phyloP scores from a whole-genome alignment of 2,113 vertebrate genomes.

The Acanthisitta chloris region DNA sequence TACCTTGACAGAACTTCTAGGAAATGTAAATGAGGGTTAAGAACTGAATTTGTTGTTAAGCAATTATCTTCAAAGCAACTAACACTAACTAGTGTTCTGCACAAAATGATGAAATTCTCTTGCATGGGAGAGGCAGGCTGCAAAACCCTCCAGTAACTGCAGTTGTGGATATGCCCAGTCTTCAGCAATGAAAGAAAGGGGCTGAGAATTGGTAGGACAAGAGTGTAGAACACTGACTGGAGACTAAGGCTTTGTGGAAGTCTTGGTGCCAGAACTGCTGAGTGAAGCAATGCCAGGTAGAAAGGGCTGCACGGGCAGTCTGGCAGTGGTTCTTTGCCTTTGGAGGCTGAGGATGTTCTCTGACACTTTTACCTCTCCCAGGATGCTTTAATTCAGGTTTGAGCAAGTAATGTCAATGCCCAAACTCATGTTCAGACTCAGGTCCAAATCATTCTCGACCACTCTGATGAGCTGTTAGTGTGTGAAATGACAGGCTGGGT shows the following conservation, averaged over 20 bases:
- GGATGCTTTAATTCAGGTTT: background rate
- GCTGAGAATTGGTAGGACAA: background rate
- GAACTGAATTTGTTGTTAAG: conserved; percentile 34
- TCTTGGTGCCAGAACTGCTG: background rate
- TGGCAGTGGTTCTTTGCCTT: background rate
- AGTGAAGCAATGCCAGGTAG: background rate
- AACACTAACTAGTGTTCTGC: background rate
- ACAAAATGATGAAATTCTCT: background rate
- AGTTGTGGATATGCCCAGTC: background rate
- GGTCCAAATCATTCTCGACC: background rate
- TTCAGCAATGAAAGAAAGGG: background rate
- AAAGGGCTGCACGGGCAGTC: background rate
- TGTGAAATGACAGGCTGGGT: background rate
- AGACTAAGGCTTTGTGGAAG: background rate
- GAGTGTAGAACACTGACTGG: background rate
- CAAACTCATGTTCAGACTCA: background rate
- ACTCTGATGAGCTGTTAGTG: background rate
- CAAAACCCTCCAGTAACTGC: background rate
- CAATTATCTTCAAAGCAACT: conserved; percentile 50
- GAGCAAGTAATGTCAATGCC: background rate
- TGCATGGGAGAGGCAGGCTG: background rate
- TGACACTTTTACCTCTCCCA: background rate
- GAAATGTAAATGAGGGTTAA: conserved; percentile 43
- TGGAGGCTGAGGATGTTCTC: background rate
- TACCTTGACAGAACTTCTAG: conserved; percentile 47